phyloP scores from a whole-genome alignment of 30 jellyfish, hydroid and myxozoan genomes.

The Hydractinia symbiolongicarpus region DNA sequence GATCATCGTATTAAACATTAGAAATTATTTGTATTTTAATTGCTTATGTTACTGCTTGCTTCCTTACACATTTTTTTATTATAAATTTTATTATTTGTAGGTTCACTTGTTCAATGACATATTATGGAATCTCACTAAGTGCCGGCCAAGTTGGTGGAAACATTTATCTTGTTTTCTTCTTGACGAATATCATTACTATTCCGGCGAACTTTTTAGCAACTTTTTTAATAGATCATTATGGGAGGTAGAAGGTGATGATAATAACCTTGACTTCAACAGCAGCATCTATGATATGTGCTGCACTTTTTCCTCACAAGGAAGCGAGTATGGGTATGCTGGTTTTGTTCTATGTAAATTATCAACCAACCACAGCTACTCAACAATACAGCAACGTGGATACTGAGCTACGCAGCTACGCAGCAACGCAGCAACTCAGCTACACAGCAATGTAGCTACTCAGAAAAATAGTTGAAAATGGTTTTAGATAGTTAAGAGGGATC shows the following conservation, averaged over 20 bases:
- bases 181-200: slow-evolving; percentile 27
- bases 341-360: too few relatives aligned
- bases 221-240: slow-evolving; percentile 11
- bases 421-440: too few relatives aligned
- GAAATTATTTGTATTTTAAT: too few relatives aligned
- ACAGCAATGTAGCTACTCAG: too few relatives aligned
- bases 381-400: too few relatives aligned
- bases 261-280: slow-evolving; percentile 1
- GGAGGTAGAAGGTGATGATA: neutral
- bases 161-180: slow-evolving; percentile 34
- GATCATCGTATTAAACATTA: too few relatives aligned
- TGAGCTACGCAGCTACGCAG: too few relatives aligned
- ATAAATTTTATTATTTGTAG: slow-evolving; percentile 2
- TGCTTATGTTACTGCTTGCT: too few relatives aligned
- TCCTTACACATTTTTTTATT: too few relatives aligned
- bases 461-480: too few relatives aligned
- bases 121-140: slow-evolving; percentile 42
- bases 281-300: slow-evolving; percentile 7
- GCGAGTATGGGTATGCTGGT: neutral
- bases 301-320: neutral
- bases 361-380: too few relatives aligned
- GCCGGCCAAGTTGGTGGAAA: slow-evolving; percentile 51
- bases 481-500: too few relatives aligned
- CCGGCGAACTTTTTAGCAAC: slow-evolving; percentile 36
- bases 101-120: slow-evolving; percentile 39